Base-by-base conservation (phyloP, 2,888 invertebrate genomes). In the Agrenia bidenticulata region DNA sequence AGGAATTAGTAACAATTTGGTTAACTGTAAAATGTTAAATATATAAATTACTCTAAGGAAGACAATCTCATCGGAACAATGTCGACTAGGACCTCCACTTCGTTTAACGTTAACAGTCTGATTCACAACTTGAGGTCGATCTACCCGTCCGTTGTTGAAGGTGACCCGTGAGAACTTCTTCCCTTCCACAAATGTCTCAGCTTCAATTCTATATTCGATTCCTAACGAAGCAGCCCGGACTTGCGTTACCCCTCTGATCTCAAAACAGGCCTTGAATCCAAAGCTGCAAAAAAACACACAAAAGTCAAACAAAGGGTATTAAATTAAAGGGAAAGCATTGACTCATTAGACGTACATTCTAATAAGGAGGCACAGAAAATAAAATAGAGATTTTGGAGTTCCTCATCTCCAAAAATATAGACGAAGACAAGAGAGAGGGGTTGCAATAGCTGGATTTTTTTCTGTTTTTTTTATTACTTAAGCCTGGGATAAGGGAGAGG, bases 241-340 rank as follows among this genome's bases (percentile, higher is more conserved):
- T 66, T 70, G 63, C 2, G 72, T 58, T 41, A 69, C 56, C 15
- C 70, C 75, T 11, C 77, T 77, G 62, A 81, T 89, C 68, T 86
- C 86, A 77, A 93, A 92, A 78, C 94, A 94, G 0, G 92, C 88
- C 81, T 88, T 84, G 78, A 94, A 91, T 15, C 89, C 85, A 77
- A 90, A 89, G 78, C 89, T 87, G 77, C 21, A 37, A 51, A 17
- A 53, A 60, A 61, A 53, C 21, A 9, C 49, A 45, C 5, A 5
- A 9, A 21, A 53, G 11, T 21, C 23, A 53, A 7, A 24, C 9
- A 21, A 11, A 53, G 24, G 26, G 4, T n/a, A n/a, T n/a, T n/a
- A 13, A 50, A 19, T 15, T 13, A 50, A 15, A 50, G 50, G n/a
- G n/a, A n/a, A n/a, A n/a, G n/a, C n/a, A n/a, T n/a, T n/a, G n/a